These are phyloP conservation scores for Sinocyclocheilus rhinocerous DNA, from an alignment of 2,113 vertebrate species.

Conservation along the genomic window DNA sequence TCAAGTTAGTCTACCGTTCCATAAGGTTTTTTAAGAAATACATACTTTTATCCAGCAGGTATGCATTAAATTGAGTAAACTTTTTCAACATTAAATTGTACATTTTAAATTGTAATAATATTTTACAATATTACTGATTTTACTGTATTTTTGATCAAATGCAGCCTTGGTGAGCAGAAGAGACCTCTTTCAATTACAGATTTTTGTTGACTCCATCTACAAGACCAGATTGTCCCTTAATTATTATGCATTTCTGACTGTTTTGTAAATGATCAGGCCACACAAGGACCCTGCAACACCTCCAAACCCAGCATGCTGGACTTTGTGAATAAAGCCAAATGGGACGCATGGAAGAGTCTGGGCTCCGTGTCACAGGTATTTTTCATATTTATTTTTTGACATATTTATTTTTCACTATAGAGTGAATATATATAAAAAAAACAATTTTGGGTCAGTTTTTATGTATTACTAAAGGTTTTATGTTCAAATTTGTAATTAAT, in stretches of 20 bases:
- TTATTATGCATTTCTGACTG: background rate
- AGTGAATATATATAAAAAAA: too few species aligned
- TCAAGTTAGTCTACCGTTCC: background rate
- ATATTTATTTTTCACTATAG: background rate
- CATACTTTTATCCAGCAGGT: background rate
- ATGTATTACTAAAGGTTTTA: background rate
- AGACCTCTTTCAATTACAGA: background rate
- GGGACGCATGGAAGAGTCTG: slow-evolving; percentile 90
- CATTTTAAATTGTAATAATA: background rate
- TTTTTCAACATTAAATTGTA: too few species aligned
- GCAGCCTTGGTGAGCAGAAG: background rate
- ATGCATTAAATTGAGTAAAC: background rate
- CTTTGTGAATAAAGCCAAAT: slow-evolving; percentile 90
- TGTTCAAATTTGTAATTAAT: background rate
- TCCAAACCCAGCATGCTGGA: slow-evolving; percentile 89
- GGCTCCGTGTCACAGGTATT: slow-evolving; percentile 80
- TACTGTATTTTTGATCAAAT: background rate
- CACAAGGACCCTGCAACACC: slow-evolving; percentile 84
- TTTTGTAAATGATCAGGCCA: slow-evolving; percentile 75
- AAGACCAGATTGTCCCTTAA: background rate
- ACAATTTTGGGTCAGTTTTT: background rate
- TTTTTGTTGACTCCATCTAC: background rate
- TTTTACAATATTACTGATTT: background rate
- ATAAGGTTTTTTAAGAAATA: background rate
- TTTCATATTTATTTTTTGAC: background rate